These are phyloP conservation scores for Plecturocebus donacophilus DNA, from an alignment of 2,113 vertebrate species.

Conservation along the genomic window DNA sequence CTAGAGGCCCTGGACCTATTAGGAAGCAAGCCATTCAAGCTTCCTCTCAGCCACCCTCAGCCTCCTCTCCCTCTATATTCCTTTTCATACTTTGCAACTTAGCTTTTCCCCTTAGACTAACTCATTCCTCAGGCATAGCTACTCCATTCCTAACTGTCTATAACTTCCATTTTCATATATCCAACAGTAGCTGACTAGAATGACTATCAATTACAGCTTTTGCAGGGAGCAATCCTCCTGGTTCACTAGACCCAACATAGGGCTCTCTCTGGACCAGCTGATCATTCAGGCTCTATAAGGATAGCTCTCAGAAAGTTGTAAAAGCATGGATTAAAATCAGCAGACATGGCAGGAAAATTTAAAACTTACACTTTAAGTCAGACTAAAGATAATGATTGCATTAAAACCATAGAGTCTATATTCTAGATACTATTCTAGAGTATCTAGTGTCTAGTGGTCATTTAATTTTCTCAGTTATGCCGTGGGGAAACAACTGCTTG, in stretches of 20 bases:
- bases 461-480: not conserved
- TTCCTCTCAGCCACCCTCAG: not conserved
- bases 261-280: not conserved
- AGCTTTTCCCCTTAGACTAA: accelerated
- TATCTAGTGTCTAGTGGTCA: not conserved
- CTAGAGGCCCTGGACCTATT: not conserved
- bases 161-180: not conserved
- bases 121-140: not conserved
- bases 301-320: not conserved
- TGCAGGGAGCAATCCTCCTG: too few species aligned
- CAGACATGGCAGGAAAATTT: not conserved
- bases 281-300: not conserved
- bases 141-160: not conserved
- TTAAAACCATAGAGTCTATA: not conserved
- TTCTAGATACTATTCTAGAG: not conserved
- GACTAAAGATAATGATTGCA: not conserved
- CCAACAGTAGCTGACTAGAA: not conserved
- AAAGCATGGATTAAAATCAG: not conserved
- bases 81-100: not conserved
- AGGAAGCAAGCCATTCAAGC: not conserved
- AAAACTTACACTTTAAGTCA: not conserved
- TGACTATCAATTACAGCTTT: too few species aligned
- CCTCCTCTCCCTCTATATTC: accelerated
- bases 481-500: not conserved
- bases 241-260: accelerated